phyloP scores from a whole-genome alignment of 2,113 vertebrate species.

The Coracopsis vasa region DNA sequence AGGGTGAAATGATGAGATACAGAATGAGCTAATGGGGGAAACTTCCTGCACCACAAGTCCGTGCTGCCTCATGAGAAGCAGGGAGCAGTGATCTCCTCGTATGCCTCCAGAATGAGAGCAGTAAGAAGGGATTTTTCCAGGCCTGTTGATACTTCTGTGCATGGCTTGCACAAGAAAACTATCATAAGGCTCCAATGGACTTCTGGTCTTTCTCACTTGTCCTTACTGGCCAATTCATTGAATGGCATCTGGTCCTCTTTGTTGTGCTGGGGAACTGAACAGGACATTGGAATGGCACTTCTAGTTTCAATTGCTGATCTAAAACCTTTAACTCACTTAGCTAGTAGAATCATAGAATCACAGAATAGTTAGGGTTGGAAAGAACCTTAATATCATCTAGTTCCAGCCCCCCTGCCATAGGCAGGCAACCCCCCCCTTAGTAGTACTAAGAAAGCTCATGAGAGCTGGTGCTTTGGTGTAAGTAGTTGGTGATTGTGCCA shows the following conservation, averaged over 20 bases:
- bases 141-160: neutral
- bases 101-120: neutral
- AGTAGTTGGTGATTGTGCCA: neutral
- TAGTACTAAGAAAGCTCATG: neutral
- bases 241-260: neutral
- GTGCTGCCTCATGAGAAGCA: neutral
- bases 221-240: neutral
- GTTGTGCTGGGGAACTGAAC: neutral
- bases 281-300: neutral
- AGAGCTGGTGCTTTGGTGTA: neutral
- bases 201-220: neutral
- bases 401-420: no score
- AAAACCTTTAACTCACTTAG: neutral
- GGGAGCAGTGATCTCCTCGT: rapidly evolving
- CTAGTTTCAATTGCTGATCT: neutral
- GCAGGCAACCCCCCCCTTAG: no score
- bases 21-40: neutral
- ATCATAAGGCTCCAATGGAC: neutral
- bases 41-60: neutral
- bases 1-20: neutral
- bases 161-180: neutral
- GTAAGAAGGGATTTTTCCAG: neutral
- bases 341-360: no score
- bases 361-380: no score
- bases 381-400: no score